Base-by-base conservation (phyloP, 2,797 vertebrate genomes). In the Cossypha dichroa region DNA sequence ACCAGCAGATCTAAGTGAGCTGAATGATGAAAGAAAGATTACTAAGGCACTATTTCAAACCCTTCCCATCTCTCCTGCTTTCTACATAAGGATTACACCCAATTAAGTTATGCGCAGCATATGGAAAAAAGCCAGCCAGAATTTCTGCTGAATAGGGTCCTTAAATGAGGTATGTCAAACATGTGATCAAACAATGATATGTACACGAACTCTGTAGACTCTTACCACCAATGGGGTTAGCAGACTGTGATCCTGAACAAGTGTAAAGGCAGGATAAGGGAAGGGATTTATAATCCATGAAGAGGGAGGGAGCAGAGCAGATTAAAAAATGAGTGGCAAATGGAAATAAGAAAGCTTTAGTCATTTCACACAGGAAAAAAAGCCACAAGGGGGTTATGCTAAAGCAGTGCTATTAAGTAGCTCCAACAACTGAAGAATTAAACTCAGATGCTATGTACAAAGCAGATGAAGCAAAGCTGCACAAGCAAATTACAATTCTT, bases 181-280 rank as follows among this genome's bases (percentile, higher is more conserved):
- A 97, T 77, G 62, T 97, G 97, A 97, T 95, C 96, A 96, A 96
- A 97, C 96, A 96, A 97, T 33, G 95, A 98, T 79, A 97, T 87
- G 97, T 88, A 98, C 92, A 97, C 85, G 97, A 98, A 98, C 98
- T 98, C 96, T 77, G 97, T 96, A 98, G 98, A 98, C 98, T 98
- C 99, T 99, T 99, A 99, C 99, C 99, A 99, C 99, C 99, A 95
- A 98, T 98, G 97, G 99, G 98, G 98, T 98, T 99, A 99, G 99
- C 99, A 98, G 99, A 99, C 98, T 99, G 99, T 98, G 99, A 99
- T 99, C 99, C 99, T 99, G 99, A 99, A 98, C 98, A 98, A 99
- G 98, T 98, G 97, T 97, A 97, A 98, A 98, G 98, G 98, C 97
- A 98, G 98, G 98, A 98, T 98, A 98, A 97, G 97, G 97, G 97